Evolutionary conservation across 2,113 vertebrate species (phyloP).

Genomic region (Peromyscus leucopus): DNA sequence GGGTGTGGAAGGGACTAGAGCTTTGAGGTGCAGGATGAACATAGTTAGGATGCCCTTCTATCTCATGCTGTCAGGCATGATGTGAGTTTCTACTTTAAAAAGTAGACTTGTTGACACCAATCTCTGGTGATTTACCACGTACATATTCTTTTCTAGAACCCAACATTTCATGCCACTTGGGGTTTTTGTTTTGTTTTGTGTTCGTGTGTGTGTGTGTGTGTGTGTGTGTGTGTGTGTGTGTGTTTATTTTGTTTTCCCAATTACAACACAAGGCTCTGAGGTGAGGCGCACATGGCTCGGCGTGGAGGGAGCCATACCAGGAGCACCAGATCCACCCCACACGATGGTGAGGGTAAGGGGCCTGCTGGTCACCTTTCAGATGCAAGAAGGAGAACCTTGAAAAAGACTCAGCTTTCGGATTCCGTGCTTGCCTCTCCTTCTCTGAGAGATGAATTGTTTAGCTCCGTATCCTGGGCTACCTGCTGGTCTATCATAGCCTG

Average conservation of each 20-base stretch:
- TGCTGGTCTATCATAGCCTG: not conserved
- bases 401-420: not conserved
- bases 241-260: not conserved
- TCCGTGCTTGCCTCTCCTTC: not conserved
- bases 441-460: not conserved
- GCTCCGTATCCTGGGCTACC: not conserved
- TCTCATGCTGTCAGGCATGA: not conserved
- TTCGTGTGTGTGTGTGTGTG: not conserved
- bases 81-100: not conserved
- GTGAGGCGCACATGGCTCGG: not conserved
- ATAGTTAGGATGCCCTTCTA: not conserved
- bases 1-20: not conserved
- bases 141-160: not conserved
- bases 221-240: not conserved
- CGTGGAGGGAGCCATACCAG: fast-evolving
- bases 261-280: fast-evolving
- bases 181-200: not conserved
- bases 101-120: not conserved
- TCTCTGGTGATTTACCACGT: not conserved
- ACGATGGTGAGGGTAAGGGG: fast-evolving
- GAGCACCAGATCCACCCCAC: not conserved
- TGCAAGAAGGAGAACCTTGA: fast-evolving
- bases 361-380: not conserved
- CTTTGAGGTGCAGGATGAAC: not conserved
- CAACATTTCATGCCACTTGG: not conserved